phyloP scores from a whole-genome alignment of 2,888 invertebrate genomes.

The Deroplatys truncata region DNA sequence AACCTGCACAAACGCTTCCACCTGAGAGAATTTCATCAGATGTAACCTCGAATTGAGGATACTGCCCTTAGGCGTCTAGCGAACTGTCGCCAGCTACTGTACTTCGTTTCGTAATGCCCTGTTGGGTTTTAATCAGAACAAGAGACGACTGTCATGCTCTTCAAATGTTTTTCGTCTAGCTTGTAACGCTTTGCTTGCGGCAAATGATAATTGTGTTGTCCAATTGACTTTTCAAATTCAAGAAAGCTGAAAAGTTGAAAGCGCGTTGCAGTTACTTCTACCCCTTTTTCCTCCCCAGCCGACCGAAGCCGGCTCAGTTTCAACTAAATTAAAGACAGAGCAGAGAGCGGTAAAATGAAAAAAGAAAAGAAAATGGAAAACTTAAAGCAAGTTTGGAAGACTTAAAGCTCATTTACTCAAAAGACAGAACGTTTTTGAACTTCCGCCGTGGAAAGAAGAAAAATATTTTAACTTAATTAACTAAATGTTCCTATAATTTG shows the following conservation, averaged over 20 bases:
- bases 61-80: background rate
- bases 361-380: background rate
- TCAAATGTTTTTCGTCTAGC: background rate
- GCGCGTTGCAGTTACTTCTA: background rate
- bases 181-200: background rate
- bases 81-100: background rate
- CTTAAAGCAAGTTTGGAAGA: background rate
- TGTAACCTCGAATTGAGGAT: background rate
- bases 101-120: background rate
- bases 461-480: background rate
- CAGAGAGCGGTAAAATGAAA: background rate
- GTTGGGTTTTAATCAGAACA: background rate
- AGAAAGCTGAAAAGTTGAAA: background rate
- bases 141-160: background rate
- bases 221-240: background rate
- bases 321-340: background rate
- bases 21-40: background rate
- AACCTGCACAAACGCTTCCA: background rate
- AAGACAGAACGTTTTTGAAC: background rate
- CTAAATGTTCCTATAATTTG: background rate
- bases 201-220: background rate
- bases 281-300: background rate
- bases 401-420: background rate
- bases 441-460: background rate
- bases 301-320: background rate